Conservation (phyloP, 2,113 vertebrate species). For the Upupa epops region DNA sequence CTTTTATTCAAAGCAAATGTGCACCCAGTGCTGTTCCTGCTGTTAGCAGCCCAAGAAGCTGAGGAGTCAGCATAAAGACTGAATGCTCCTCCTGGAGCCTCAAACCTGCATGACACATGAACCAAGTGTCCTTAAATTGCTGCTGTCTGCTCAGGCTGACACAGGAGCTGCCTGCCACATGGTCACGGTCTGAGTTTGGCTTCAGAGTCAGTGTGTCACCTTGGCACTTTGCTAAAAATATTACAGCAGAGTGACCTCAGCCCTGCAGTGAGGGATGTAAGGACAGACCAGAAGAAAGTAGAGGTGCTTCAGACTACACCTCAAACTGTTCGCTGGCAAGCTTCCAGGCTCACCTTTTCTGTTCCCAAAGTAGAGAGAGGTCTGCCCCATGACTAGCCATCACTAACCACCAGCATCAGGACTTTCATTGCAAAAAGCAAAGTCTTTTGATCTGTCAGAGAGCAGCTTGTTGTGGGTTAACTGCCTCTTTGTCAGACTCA, state of each 20-base stretch:
- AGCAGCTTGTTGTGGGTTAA: background rate
- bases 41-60: background rate
- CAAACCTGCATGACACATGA: background rate
- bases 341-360: background rate
- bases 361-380: background rate
- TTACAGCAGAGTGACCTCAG: background rate
- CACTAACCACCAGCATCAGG: background rate
- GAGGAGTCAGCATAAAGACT: accelerated
- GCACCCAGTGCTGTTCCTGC: background rate
- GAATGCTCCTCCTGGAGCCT: background rate
- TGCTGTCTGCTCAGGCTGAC: background rate
- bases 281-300: background rate
- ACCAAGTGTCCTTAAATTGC: background rate
- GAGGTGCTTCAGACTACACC: background rate
- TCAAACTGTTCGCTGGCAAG: background rate
- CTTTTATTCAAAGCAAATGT: background rate
- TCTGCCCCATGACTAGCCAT: background rate
- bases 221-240: background rate
- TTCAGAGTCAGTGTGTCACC: background rate
- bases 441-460: background rate
- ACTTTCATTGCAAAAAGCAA: background rate
- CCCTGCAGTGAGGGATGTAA: background rate
- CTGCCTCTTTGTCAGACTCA: background rate
- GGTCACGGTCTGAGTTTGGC: accelerated
- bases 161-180: background rate